Evolutionary conservation across 2,797 vertebrate genomes (phyloP), one percentile per base, ranked within the genome.

Genomic region (Phalloptychus januarius): DNA sequence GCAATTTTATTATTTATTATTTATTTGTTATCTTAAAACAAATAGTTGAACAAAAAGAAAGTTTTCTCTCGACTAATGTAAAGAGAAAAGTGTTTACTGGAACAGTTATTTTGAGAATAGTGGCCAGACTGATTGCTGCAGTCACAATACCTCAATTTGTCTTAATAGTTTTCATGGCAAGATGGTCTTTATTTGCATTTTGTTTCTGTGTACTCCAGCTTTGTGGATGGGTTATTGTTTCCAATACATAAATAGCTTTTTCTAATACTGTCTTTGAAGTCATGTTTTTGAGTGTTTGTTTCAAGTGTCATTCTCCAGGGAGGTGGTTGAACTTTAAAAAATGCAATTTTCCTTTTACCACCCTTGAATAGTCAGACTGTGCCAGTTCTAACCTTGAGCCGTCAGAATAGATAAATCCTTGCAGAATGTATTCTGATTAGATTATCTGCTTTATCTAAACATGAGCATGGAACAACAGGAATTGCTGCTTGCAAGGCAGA

Each of bases 361-460:
- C 85, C 87, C 82, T 87, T 87, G 84, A 89, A 86, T 75, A 86
- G 78, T 90, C 72, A 71, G 74, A 81, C 79, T 78, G 71, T 75
- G 84, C 84, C 88, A 75, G 81, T 72, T 88, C 85, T 92, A 93
- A 95, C 94, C 95, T 95, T 94, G 91, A 94, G 89, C 86, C 72
- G 85, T 92, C 90, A 91, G 87, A 91, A 89, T 79, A 81, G 85
- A 94, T 94, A 94, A 85, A 92, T 89, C 91, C 84, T 74, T 23
- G 7, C 90, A 92, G 91, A 94, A 93, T 93, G 91, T 93, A 87
- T 94, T 92, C 84, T 94, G 93, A 95, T 95, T 93, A 93, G 91
- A 95, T 94, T 94, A 95, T 87, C 83, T 58, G 71, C 85, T 90
- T 94, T 94, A 94, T 94, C 92, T 92, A 90, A 83, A 90, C 90